These are phyloP conservation scores for Pipistrellus kuhlii DNA, from an alignment of 2,797 vertebrate genomes.

Conservation along the genomic window DNA sequence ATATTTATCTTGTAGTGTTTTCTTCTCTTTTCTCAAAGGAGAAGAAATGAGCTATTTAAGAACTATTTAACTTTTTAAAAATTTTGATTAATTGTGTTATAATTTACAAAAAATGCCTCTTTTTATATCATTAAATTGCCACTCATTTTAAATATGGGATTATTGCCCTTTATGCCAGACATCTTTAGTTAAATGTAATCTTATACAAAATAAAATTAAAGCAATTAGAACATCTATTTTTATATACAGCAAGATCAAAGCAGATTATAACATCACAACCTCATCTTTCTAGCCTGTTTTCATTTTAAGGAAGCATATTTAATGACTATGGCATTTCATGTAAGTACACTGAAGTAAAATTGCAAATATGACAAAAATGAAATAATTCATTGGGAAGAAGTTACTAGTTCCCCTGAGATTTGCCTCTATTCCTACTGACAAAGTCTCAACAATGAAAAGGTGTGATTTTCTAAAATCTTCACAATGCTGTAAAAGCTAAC, in stretches of 20 bases:
- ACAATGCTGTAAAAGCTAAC: constrained; percentile 32
- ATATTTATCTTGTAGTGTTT: not conserved
- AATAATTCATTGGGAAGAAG: constrained; percentile 14
- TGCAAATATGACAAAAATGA: constrained; percentile 19
- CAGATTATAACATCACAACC: not conserved
- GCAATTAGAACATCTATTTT: not conserved
- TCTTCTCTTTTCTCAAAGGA: not conserved
- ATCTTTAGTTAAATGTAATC: too few relatives aligned
- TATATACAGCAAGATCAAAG: constrained; percentile 9
- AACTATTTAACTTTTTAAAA: not conserved
- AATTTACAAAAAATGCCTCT: too few relatives aligned
- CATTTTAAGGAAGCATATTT: not conserved
- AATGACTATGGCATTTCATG: not conserved
- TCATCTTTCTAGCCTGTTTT: not conserved
- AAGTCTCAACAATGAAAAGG: not conserved
- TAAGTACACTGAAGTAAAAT: not conserved
- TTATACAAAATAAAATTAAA: too few relatives aligned
- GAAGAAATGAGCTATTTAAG: not conserved
- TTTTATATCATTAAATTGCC: too few relatives aligned
- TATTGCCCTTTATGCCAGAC: too few relatives aligned
- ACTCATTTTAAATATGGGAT: too few relatives aligned
- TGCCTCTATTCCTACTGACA: not conserved
- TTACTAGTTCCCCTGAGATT: not conserved
- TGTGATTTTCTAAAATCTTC: constrained; percentile 4
- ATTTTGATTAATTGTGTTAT: too few relatives aligned